Evolutionary conservation across 2,797 vertebrate genomes (phyloP), one percentile per base, ranked within the genome.

Genomic region (Neosalanx taihuensis): DNA sequence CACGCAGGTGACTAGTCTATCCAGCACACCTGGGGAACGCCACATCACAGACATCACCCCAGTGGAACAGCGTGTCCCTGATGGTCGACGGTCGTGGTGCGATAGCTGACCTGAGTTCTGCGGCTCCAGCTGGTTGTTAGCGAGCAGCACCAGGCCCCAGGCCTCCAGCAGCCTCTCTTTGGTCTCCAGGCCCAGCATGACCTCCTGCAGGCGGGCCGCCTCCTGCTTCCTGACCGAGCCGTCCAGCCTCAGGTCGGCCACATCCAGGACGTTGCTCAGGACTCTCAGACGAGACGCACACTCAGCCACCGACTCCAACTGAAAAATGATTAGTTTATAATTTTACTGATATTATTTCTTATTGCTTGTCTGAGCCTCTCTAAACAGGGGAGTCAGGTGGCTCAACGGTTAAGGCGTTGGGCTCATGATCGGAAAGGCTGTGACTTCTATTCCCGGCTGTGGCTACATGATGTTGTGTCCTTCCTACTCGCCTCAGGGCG

Each of bases 111-210:
- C 95, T 10, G 93, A 88, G 70, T 80, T 87, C 60, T 93, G 85
- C 57, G 93, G 91, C 78, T 96, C 94, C 67, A 95, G 79, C 73
- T 94, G 88, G 84, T 93, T 90, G 86, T 94, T 99, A 9, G 95
- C 95, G 80, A 93, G 91, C 75, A 95, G 88, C 60, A 97, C 82
- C 1, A 96, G 87, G 57, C 93, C 94, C 88, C 92, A 94, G 69
- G 93, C 92, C 78, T 94, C 91, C n/a, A 99, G 89, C 58, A 99
- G 81, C 9, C 88, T 92, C 83, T 93, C 92, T 85, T 97, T 99
- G 37, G 93, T 82, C 49, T 92, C 91, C 80, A 92, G 89, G 10
- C 93, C 92, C 2, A 87, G 89, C 9, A 93, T 92, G 30, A 90
- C 90, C 1, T 89, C 85, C 78, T 94, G 92, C 64, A 99, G 89